A percentile compares a stretch with the other conserved stretches of the same genome.
phyloP scores from a whole-genome alignment of 2,797 vertebrate species.

The Micromesistius poutassou region DNA sequence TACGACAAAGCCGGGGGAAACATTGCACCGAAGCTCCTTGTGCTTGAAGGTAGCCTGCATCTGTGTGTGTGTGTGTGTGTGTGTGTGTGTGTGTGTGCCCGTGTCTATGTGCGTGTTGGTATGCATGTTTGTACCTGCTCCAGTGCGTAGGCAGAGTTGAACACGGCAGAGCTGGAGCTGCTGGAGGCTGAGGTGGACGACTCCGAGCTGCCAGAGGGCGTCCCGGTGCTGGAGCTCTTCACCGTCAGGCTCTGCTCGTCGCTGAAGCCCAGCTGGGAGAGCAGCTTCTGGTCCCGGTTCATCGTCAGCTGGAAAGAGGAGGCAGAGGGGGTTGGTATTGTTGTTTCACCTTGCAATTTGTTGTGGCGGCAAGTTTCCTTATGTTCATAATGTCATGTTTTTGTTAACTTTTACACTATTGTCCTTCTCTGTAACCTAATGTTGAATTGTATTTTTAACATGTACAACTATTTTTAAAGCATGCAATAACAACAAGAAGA shows the following conservation, averaged over 20 bases:
- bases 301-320: slow-evolving; percentile 82
- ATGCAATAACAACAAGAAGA: slow-evolving; percentile 10
- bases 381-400: not conserved
- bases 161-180: slow-evolving; percentile 85
- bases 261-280: slow-evolving; percentile 93
- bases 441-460: not conserved
- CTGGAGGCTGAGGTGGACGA: slow-evolving; percentile 89
- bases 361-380: not conserved
- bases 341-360: not conserved
- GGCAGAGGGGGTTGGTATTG: not conserved
- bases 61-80: not conserved
- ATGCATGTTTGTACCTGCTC: slow-evolving; percentile 81
- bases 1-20: not conserved
- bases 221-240: slow-evolving; percentile 93
- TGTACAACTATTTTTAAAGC: not conserved
- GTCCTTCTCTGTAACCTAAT: too few species aligned
- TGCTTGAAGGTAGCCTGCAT: not conserved
- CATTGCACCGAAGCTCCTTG: not conserved
- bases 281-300: slow-evolving; percentile 97
- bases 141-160: slow-evolving; percentile 91
- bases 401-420: not conserved
- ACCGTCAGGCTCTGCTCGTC: slow-evolving; percentile 95
- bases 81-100: not conserved
- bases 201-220: slow-evolving; percentile 91
- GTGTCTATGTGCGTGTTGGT: not conserved